Base-by-base conservation (phyloP, 2,888 invertebrate genomes). In the Platypus cylindrus region DNA sequence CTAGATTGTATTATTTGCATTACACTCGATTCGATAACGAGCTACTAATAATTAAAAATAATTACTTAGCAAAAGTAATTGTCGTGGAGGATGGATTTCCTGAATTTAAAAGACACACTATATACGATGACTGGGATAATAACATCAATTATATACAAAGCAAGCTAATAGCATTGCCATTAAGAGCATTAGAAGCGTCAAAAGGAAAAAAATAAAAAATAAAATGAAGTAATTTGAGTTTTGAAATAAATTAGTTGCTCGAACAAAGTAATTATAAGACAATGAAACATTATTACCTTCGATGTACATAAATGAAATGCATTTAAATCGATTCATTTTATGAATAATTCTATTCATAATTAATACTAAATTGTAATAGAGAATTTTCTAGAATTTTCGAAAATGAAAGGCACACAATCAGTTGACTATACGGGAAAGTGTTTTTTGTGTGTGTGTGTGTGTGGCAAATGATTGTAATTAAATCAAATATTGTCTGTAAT, bases 401-500 rank as follows among this genome's bases (percentile, higher is more conserved):
- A n/a, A n/a, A n/a, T n/a, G n/a, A n/a, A n/a, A n/a, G n/a, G n/a
- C n/a, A n/a, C n/a, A n/a, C n/a, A n/a, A n/a, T n/a, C n/a, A n/a
- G n/a, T n/a, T n/a, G n/a, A n/a, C n/a, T n/a, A n/a, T n/a, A n/a
- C n/a, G n/a, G n/a, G n/a, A n/a, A n/a, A n/a, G n/a, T n/a, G n/a
- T n/a, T n/a, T n/a, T n/a, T n/a, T n/a, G n/a, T n/a, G n/a, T n/a
- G n/a, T n/a, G n/a, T n/a, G n/a, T n/a, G n/a, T n/a, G n/a, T 39
- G 34, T 37, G 33, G 36, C 40, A 45, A 51, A 51, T 48, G 40
- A 44, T 44, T 37, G 48, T 47, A 50, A 51, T 55, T 49, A 52
- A 53, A 52, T 53, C 53, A 46, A 52, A 55, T 55, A 54, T 53
- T 43, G 46, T 50, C 50, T 46, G 52, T 54, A 55, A 58, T 57